Conservation (phyloP, 2,888 invertebrate genomes). For the Danaus chrysippus region DNA sequence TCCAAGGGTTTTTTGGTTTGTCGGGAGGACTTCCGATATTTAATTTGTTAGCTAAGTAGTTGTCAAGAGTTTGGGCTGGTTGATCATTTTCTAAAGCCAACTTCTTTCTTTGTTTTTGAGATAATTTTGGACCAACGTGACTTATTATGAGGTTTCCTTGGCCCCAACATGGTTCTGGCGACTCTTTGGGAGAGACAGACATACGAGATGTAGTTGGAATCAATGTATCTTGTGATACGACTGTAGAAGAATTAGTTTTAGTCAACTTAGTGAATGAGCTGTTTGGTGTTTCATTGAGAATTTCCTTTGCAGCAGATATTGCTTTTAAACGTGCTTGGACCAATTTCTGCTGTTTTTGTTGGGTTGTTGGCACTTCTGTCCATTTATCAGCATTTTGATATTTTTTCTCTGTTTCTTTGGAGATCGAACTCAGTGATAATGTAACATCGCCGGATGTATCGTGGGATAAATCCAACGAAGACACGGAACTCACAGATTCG, state of each 20-base stretch:
- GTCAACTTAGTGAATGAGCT: conserved; percentile 63
- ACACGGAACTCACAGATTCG: conserved; percentile 66
- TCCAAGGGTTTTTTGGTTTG: conserved; percentile 75
- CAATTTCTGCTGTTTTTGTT: conserved; percentile 70
- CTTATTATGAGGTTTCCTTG: conserved; percentile 62
- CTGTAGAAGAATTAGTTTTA: conserved; percentile 53
- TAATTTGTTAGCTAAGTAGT: conserved; percentile 49
- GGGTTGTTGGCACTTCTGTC: conserved; percentile 67
- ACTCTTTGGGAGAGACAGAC: conserved; percentile 62
- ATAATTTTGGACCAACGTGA: conserved; percentile 76
- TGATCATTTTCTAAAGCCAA: conserved; percentile 66
- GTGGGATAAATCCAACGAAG: conserved; percentile 61
- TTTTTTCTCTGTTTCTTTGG: conserved; percentile 51
- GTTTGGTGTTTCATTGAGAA: conserved; percentile 54
- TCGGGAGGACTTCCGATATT: conserved; percentile 55
- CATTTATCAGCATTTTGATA: conserved; percentile 60
- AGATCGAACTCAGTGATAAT: conserved; percentile 57
- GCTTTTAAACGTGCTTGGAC: conserved; percentile 73
- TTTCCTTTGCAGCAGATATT: conserved; percentile 60
- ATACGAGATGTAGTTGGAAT: conserved; percentile 48
- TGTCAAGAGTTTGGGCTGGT: conserved; percentile 48
- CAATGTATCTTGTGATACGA: conserved; percentile 37
- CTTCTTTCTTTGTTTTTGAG: conserved; percentile 82
- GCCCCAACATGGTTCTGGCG: conserved; percentile 46
- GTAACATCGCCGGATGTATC: conserved; percentile 64